phyloP scores from a whole-genome alignment of 2,113 vertebrate species.

The Engystomops pustulosus region DNA sequence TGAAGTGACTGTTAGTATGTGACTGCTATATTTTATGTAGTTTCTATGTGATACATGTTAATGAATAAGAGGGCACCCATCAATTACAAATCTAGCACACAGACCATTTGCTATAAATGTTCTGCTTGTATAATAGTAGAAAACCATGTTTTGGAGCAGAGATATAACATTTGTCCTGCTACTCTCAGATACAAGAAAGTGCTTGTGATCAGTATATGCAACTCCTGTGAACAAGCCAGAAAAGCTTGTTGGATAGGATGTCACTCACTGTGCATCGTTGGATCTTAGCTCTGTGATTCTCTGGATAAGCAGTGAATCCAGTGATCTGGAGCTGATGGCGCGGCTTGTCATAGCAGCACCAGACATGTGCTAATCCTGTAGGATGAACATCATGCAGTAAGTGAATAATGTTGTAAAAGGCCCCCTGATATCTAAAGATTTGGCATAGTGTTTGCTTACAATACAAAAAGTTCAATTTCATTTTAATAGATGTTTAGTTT shows the following conservation, averaged over 20 bases:
- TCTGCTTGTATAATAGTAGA: no score
- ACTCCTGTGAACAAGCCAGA: neutral
- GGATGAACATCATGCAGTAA: neutral
- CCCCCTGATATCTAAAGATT: neutral
- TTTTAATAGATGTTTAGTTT: neutral
- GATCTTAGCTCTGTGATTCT: neutral
- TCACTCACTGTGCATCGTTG: neutral
- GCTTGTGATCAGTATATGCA: no score
- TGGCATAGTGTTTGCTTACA: neutral
- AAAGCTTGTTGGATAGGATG: neutral
- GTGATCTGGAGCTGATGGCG: neutral
- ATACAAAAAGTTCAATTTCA: neutral
- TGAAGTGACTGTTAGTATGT: no score
- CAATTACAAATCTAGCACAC: no score
- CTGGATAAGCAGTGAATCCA: neutral
- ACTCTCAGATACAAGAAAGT: neutral
- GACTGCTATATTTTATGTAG: no score
- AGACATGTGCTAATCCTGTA: neutral
- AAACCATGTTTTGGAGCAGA: neutral
- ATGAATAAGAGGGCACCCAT: no score
- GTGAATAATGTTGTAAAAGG: neutral
- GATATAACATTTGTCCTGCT: neutral
- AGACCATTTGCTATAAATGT: no score
- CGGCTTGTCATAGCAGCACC: neutral
- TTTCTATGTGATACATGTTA: no score